Evolutionary conservation across 2,113 vertebrate genomes (phyloP), one percentile per base, ranked within the genome.

Genomic region (Montifringilla adamsi): DNA sequence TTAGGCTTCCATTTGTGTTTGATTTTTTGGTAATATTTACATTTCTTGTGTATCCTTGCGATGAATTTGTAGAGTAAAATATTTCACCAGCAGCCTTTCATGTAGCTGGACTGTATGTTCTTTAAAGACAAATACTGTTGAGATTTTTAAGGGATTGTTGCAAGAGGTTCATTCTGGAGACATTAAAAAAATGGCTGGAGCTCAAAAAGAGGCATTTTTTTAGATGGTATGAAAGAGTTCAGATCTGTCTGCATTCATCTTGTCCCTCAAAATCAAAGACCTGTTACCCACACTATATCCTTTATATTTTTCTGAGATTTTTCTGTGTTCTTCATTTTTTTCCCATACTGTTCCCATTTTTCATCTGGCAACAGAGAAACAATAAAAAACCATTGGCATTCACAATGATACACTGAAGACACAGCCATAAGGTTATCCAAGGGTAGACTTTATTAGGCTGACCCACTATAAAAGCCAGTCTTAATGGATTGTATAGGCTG

Each of bases 131-230:
- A 74, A 43, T 63, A 50, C 43, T 92, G 28, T 46, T 50, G 15
- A 84, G 59, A 88, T 86, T 28, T 92, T 87, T 69, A 90, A 93
- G 35, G 8, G 62, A 23, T 83, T 78, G 20, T 90, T 97, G 94
- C 44, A 82, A 94, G 62, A 87, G 20, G 12, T 88, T 20, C 3
- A 64, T 86, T 94, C 37, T 52, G 13, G 41, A 73, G 15, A 43
- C 35, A 87, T 56, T 35, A 28, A 76, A 60, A 55, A 91, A 37
- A 41, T 68, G 15, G 3, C 28, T 95, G 81, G n/a, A 89, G 59
- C 24, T 89, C 90, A 72, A 21, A 87, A 79, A 66, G 50, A 60
- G 0, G 9, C 9, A 8, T 12, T 2, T 33, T 56, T 50, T 66
- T 39, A 50, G 15, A 62, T 75, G 21, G 14, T 47, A 89, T 83